Base-by-base conservation (phyloP, 2,797 vertebrate genomes). In the Graptemys geographica region DNA sequence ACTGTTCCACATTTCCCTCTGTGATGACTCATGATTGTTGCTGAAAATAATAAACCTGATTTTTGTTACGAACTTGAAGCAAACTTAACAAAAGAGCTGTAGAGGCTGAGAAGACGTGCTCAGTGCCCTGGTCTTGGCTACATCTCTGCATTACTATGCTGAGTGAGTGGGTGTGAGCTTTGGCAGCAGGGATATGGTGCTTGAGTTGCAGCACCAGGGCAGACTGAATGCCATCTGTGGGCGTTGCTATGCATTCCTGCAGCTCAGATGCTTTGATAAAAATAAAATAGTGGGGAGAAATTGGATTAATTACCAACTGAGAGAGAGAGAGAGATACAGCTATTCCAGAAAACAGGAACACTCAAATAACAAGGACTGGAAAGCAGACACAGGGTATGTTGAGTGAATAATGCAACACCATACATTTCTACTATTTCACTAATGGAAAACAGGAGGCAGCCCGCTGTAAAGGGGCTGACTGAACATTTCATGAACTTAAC, bases 171-270 rank as follows among this genome's bases (percentile, higher is more conserved):
- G 94, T 80, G 93, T 94, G 51, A 91, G 72, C 74, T 82, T 96
- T 96, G 89, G 86, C 95, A 91, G 56, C 33, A 88, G 72, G 83
- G 88, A 93, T 8, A 33, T 6, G 37, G 81, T 86, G 53, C 92
- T 97, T 95, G 90, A 93, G 93, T 97, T 97, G 96, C 95, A 97
- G 92, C 88, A 92, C 88, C 88, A 85, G 56, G 25, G 69, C 81
- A 83, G 83, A 91, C 90, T 59, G 62, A 94, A 94, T 97, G 95
- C 87, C 92, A 94, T 88, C 84, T 88, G 91, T 83, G 93, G 95
- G 96, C 41, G 76, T 69, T 89, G 91, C 81, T 80, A 90, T 83
- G 69, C 91, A 92, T 93, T 93, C 84, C 88, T 89, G 79, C 31
- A 92, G 83, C 85, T 80, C 83, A 93, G 93, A 91, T 92, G 89